Conservation (phyloP, 2,888 invertebrate genomes). For the Nysson spinosus region DNA sequence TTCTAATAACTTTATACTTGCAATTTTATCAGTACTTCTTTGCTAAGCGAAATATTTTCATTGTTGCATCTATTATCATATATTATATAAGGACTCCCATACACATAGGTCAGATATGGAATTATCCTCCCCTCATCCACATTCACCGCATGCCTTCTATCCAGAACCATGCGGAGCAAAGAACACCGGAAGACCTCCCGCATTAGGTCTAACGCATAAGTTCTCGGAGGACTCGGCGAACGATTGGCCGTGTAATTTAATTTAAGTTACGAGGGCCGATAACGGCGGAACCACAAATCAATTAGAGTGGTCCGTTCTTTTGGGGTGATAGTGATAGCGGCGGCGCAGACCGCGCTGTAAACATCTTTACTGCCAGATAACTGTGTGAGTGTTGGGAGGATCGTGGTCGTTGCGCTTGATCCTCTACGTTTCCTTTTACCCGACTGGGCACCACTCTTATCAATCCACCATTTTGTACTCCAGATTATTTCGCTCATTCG, state of each 20-base stretch:
- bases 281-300: slow-evolving; percentile 72
- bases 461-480: slow-evolving; percentile 70
- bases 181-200: slow-evolving; percentile 36
- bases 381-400: slow-evolving; percentile 46
- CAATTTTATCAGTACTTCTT: no score
- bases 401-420: slow-evolving; percentile 29
- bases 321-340: slow-evolving; percentile 71
- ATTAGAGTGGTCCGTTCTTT: slow-evolving; percentile 71
- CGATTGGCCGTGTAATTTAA: slow-evolving; percentile 72
- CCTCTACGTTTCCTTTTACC: slow-evolving; percentile 22
- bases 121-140: no score
- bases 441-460: slow-evolving; percentile 54
- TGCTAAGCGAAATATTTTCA: no score
- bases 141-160: no score
- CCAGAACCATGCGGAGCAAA: neutral
- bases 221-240: slow-evolving; percentile 51
- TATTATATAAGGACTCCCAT: no score
- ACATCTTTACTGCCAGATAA: slow-evolving; percentile 76
- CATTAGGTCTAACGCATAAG: slow-evolving; percentile 41
- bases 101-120: no score
- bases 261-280: slow-evolving; percentile 73
- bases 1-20: no score
- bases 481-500: slow-evolving; percentile 68
- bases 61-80: no score
- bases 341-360: slow-evolving; percentile 70